Evolutionary conservation across 2,113 vertebrate species (phyloP).

Genomic region (Manacus vitellinus): DNA sequence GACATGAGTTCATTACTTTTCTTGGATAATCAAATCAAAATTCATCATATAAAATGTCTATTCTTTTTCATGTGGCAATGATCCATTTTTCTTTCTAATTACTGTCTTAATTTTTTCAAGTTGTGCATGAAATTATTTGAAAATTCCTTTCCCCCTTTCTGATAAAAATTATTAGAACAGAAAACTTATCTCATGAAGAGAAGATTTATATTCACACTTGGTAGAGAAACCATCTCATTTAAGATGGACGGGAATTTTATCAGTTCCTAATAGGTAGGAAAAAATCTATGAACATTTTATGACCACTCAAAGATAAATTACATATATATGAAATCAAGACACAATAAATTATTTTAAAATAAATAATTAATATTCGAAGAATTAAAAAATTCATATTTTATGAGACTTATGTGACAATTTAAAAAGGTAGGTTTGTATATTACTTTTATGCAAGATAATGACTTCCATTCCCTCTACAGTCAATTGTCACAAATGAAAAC

Average conservation of each 20-base stretch:
- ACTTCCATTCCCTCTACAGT: not conserved
- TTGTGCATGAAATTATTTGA: not conserved
- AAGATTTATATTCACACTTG: not conserved
- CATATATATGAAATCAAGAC: not conserved
- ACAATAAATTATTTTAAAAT: not conserved
- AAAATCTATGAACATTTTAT: not conserved
- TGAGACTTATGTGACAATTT: not conserved
- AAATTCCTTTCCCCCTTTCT: not conserved
- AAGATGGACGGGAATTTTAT: not conserved
- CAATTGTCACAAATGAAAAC: not conserved
- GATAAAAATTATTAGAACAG: not conserved
- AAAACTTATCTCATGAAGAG: not conserved
- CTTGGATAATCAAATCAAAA: constrained; percentile 61
- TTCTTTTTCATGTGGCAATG: constrained; percentile 29
- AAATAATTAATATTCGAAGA: not conserved
- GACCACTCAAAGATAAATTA: not conserved
- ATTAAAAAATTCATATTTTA: constrained; percentile 5
- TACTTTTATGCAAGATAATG: not conserved
- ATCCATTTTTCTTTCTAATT: constrained; percentile 61
- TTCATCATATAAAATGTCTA: constrained; percentile 45
- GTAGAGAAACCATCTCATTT: not conserved
- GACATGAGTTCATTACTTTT: constrained; percentile 24
- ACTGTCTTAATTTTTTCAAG: constrained; percentile 34
- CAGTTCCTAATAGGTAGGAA: not conserved
- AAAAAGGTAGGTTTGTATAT: not conserved